These are phyloP conservation scores for Notospermus geniculatus DNA, from an alignment of 1,140 invertebrate species.

Conservation along the genomic window DNA sequence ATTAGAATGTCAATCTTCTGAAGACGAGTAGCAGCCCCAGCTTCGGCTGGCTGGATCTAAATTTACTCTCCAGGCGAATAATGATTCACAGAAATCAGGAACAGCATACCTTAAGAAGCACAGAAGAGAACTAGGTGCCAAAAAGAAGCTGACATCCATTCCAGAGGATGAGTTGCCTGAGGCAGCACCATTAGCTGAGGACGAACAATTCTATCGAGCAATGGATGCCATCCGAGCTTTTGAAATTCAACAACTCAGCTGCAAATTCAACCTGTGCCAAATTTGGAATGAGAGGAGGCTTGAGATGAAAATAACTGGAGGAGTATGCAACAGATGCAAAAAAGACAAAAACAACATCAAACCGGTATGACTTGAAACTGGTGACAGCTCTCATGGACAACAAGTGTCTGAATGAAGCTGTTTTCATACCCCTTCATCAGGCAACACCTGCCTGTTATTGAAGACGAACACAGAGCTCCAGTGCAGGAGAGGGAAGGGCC, in stretches of 20 bases:
- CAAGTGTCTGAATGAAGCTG: too few species aligned
- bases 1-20: too few species aligned
- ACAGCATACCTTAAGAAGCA: neutral
- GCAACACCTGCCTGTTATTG: too few species aligned
- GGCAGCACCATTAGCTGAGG: neutral
- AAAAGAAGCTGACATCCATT: neutral
- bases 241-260: neutral
- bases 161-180: neutral
- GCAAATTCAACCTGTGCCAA: neutral
- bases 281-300: neutral
- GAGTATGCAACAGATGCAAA: neutral
- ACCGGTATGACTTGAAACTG: too few species aligned
- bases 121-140: neutral
- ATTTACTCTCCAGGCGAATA: too few species aligned
- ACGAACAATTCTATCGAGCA: neutral
- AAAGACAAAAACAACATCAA: neutral
- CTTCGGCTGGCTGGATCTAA: too few species aligned
- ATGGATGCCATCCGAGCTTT: neutral
- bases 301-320: neutral
- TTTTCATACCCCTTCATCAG: too few species aligned
- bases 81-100: neutral
- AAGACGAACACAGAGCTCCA: too few species aligned
- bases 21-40: too few species aligned
- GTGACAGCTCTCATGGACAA: too few species aligned
- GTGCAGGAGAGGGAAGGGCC: too few species aligned